Percentiles rank a stretch among this genome's conserved stretches.
phyloP scores from a whole-genome alignment of 2,888 invertebrate genomes.

The Monopis laevigella region DNA sequence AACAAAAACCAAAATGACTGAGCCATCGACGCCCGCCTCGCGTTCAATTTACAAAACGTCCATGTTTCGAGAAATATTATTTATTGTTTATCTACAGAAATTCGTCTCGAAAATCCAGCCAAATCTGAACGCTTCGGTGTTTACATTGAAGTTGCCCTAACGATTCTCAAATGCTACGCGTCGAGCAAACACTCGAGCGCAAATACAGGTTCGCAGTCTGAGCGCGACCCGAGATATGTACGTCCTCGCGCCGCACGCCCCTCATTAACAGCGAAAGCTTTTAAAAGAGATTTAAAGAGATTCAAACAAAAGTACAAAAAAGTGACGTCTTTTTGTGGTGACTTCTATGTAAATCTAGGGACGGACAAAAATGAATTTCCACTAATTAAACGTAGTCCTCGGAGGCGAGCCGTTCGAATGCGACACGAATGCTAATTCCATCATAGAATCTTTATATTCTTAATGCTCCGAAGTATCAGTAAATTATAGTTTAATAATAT shows the following conservation, averaged over 20 bases:
- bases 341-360: conserved; percentile 55
- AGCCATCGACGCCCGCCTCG: conserved; percentile 60
- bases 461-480: too few relatives aligned
- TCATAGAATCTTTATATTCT: too few relatives aligned
- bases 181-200: conserved; percentile 50
- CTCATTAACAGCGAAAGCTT: conserved; percentile 57
- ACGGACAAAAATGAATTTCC: conserved; percentile 43
- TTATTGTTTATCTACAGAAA: conserved; percentile 56
- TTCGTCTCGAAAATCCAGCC: conserved; percentile 51
- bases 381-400: conserved; percentile 52
- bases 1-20: conserved; percentile 62
- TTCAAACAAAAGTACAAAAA: conserved; percentile 53
- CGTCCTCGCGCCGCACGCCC: conserved; percentile 26
- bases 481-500: too few relatives aligned
- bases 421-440: conserved; percentile 43
- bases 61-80: conserved; percentile 54
- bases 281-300: conserved; percentile 56
- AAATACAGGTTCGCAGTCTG: conserved; percentile 36
- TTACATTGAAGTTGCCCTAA: conserved; percentile 54
- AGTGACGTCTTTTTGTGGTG: conserved; percentile 53
- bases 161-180: conserved; percentile 63
- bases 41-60: conserved; percentile 58
- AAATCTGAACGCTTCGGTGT: conserved; percentile 51
- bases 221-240: conserved; percentile 17
- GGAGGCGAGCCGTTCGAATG: conserved; percentile 37